Conservation (phyloP, 1,140 invertebrate species). For the Anastatus disparis region DNA sequence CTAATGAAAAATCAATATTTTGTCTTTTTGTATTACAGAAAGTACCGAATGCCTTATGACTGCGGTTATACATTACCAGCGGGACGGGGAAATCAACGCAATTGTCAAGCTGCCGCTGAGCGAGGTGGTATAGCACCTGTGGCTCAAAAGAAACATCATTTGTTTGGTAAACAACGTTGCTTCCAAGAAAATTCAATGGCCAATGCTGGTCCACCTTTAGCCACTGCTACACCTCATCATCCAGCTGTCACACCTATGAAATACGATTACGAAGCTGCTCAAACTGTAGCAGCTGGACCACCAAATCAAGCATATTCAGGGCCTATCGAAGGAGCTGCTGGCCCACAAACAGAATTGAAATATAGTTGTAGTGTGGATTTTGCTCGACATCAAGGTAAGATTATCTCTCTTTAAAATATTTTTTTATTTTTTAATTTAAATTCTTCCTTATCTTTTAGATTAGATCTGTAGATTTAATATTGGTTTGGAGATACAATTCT, state of each 20-base stretch:
- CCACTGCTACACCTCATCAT: background rate
- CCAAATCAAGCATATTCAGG: conserved; percentile 65
- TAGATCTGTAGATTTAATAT: too few relatives aligned
- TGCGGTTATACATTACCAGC: conserved; percentile 71
- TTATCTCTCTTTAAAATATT: too few relatives aligned
- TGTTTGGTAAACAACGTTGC: conserved; percentile 89
- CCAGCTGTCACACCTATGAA: conserved; percentile 63
- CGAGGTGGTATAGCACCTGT: conserved; percentile 71
- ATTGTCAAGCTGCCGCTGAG: conserved; percentile 56
- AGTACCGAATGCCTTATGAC: conserved; percentile 81
- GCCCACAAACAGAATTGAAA: conserved; percentile 75
- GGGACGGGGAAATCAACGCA: conserved; percentile 25
- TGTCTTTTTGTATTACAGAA: conserved; percentile 66
- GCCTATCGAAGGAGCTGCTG: conserved; percentile 66
- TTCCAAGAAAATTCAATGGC: conserved; percentile 71
- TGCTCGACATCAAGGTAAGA: conserved; percentile 65
- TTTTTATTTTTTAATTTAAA: too few relatives aligned
- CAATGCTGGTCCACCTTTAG: conserved; percentile 51
- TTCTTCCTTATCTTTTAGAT: background rate
- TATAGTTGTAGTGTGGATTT: conserved; percentile 81
- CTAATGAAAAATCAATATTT: conserved; percentile 9
- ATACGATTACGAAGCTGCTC: conserved; percentile 74
- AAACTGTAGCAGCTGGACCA: conserved; percentile 65
- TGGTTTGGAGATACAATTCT: too few relatives aligned
- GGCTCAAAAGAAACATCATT: conserved; percentile 92